Base-by-base conservation (phyloP, 2,113 vertebrate species). In the Vanacampus margaritifer region DNA sequence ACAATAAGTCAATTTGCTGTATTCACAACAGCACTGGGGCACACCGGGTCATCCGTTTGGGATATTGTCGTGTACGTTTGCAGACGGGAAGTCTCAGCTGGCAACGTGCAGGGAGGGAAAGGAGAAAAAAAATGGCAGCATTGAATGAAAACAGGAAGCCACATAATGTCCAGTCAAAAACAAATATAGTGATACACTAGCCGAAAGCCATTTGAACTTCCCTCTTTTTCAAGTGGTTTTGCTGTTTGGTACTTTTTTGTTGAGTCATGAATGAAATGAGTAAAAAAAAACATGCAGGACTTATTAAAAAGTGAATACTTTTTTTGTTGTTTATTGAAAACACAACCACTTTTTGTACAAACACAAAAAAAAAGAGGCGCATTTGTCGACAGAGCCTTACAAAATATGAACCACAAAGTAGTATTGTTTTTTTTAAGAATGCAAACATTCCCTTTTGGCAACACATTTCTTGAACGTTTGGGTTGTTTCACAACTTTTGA, bases 261-360 rank as follows among this genome's bases (percentile, higher is more conserved):
- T 23, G 17, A 39, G 5, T 37, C 12, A 61, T 26, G 11, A 12
- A 54, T 19, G 2, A 8, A 32, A 17, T 28, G 7, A 28, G 6
- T 17, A 16, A 56, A 6, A 16, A 56, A 6, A 14, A 57, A 3
- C 11, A 13, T 14, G 6, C 2, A 24, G 11, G 4, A 53, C 12
- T 24, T 12, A 28, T 2, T 8, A 56, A 24, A 41, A 62, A 41
- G n/a, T 13, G 12, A 23, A 12, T 37, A 41, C 36, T 41, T 17
- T 3, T 43, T 14, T 2, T 14, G 59, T 63, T 77, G 36, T 88
- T 88, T 88, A 87, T 88, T 89, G 75, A 82, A 86, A 89, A 85
- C 78, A 86, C 78, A 84, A 80, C 79, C 71, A 75, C 51, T 46
- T 79, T 69, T 37, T 37, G 23, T 61, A 61, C 64, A 86, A 89